Evolutionary conservation across 2,113 vertebrate species (phyloP), one percentile per base, ranked within the genome.

Genomic region (Cyrtonyx montezumae): DNA sequence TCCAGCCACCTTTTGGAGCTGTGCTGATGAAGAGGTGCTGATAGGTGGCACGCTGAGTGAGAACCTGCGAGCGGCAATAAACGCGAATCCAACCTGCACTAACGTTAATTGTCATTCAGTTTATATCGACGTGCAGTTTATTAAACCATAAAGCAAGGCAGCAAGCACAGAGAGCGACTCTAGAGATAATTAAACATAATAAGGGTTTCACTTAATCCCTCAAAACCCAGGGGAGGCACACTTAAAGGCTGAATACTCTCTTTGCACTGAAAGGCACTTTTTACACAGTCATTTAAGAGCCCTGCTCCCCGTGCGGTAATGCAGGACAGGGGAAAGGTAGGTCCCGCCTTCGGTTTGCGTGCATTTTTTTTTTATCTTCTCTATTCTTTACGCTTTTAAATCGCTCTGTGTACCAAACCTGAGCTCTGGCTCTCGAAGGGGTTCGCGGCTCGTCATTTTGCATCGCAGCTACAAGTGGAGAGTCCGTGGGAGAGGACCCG

Each of bases 141-240:
- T 97, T 95, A 97, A 97, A 96, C 96, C 94, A 97, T 97, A 97
- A 97, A 97, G 96, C 92, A 94, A 95, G 87, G 95, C 92, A 94
- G 94, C 70, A 79, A 96, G 93, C 93, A 91, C 92, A 68, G 87
- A 96, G 92, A 95, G 83, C 87, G 77, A 85, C 95, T 95, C 94
- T 59, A 89, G 89, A 97, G 95, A 97, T 97, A 97, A 97, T 97
- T 97, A 97, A 97, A 95, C 94, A 90, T 95, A 97, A 96, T 96
- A 95, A 97, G 91, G 92, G 94, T 95, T 97, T 96, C 92, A 85
- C 91, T 97, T 97, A 96, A 97, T 97, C 94, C 95, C 87, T 84
- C 89, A 81, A 96, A 94, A 61, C 95, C 95, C 95, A 94, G 68
- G 95, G 91, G 97, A 97, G 84, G 74, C 78, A 95, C 94, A 85